These are phyloP conservation scores for Podotricha telesiphe DNA, from an alignment of 2,888 invertebrate genomes.

Conservation along the genomic window DNA sequence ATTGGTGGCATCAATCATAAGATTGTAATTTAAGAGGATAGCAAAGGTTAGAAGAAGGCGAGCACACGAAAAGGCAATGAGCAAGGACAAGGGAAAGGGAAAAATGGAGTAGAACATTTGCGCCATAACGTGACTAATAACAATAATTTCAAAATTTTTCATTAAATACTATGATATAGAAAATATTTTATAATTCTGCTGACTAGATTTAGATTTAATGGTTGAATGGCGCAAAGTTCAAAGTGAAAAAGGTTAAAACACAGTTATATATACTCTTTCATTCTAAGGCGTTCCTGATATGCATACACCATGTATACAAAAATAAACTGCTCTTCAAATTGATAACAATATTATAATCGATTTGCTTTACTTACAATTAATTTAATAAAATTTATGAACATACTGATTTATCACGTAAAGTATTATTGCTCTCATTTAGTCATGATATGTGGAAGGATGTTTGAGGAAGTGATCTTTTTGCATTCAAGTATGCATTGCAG, in stretches of 20 bases:
- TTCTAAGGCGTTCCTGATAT: slow-evolving; percentile 79
- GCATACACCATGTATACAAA: slow-evolving; percentile 77
- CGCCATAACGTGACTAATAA: slow-evolving; percentile 27
- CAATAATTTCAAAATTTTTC: background rate
- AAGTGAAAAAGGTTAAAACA: slow-evolving; percentile 49
- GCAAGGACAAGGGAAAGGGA: slow-evolving; percentile 48
- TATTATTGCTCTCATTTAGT: background rate
- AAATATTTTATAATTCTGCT: slow-evolving; percentile 9
- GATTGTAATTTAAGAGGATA: slow-evolving; percentile 44
- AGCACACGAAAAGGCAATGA: slow-evolving; percentile 76
- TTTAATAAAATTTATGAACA: slow-evolving; percentile 29
- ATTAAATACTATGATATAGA: background rate
- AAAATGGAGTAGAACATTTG: too few relatives aligned
- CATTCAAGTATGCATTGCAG: too few relatives aligned
- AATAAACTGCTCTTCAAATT: slow-evolving; percentile 76
- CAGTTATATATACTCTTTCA: slow-evolving; percentile 50
- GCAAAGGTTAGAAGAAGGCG: slow-evolving; percentile 51
- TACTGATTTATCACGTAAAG: slow-evolving; percentile 35
- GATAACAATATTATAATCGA: slow-evolving; percentile 59
- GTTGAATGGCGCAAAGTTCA: slow-evolving; percentile 42
- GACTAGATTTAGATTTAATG: slow-evolving; percentile 29
- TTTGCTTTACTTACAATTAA: slow-evolving; percentile 35
- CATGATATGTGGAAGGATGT: background rate
- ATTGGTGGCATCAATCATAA: slow-evolving; percentile 39
- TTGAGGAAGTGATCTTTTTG: background rate